Percentiles rank a stretch among this genome's conserved stretches.
phyloP scores from a whole-genome alignment of 2,113 vertebrate genomes.

The Platichthys flesus region DNA sequence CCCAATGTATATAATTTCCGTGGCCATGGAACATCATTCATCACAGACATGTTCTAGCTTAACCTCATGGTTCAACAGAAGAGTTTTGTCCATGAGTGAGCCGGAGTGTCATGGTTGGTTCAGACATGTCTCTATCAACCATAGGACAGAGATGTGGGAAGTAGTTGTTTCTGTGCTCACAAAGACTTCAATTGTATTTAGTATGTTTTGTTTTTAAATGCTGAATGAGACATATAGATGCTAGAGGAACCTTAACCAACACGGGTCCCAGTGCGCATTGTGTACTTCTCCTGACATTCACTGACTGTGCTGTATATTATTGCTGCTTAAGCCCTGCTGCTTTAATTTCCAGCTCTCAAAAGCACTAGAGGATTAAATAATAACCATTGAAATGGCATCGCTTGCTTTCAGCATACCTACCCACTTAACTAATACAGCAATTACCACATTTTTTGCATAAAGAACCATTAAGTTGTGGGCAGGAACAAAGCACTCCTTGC shows the following conservation, averaged over 20 bases:
- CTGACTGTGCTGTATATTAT: neutral
- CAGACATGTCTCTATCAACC: too few species aligned
- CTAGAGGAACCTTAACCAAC: neutral
- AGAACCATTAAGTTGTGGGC: conserved; percentile 15
- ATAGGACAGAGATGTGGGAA: too few species aligned
- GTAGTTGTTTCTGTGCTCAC: too few species aligned
- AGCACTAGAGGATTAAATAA: conserved; percentile 2
- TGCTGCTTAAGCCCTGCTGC: neutral
- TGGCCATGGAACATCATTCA: too few species aligned
- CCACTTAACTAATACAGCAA: conserved; percentile 4
- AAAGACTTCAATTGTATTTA: too few species aligned
- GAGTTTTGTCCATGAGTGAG: too few species aligned
- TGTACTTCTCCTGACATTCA: neutral
- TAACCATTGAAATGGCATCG: conserved; percentile 16
- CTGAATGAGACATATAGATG: neutral
- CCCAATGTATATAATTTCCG: too few species aligned
- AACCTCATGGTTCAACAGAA: too few species aligned
- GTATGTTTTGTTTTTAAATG: too few species aligned
- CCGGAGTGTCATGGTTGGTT: too few species aligned
- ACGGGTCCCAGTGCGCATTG: neutral
- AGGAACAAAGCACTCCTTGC: conserved; percentile 11
- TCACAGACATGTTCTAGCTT: too few species aligned
- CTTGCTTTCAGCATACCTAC: conserved; percentile 19
- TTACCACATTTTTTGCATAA: neutral
- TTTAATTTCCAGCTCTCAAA: conserved; percentile 25